Percentiles rank a stretch among this genome's conserved stretches.
Evolutionary conservation across 2,797 vertebrate species (phyloP).

Genomic region (Dipus sagitta): DNA sequence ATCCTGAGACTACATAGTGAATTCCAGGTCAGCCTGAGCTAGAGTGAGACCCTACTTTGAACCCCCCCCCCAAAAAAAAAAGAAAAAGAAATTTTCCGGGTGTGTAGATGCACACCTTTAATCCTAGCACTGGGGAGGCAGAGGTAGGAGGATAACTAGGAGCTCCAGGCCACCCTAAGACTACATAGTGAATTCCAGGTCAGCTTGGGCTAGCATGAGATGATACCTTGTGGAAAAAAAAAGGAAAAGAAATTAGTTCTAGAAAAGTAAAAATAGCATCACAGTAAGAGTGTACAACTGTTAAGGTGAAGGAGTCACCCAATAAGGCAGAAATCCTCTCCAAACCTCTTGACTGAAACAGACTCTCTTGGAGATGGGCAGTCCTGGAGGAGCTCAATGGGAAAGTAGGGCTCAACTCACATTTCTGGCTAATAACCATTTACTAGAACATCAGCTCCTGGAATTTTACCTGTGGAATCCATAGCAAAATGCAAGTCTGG

Average conservation of each 20-base stretch:
- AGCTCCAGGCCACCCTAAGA: no score
- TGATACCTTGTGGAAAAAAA: no score
- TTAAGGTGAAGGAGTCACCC: not conserved
- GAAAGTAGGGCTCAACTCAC: not conserved
- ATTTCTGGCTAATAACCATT: not conserved
- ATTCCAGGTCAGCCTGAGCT: no score
- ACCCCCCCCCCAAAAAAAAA: no score
- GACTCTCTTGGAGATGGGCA: not conserved
- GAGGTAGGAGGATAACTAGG: no score
- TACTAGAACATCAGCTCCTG: not conserved
- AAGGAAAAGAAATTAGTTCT: not conserved
- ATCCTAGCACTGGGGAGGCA: no score
- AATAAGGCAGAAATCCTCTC: not conserved
- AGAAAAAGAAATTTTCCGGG: no score
- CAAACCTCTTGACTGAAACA: not conserved
- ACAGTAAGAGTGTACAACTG: not conserved
- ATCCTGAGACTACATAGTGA: no score
- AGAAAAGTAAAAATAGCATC: constrained; percentile 10
- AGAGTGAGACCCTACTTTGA: no score
- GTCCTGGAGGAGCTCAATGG: not conserved
- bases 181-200: no score
- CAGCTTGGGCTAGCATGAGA: no score
- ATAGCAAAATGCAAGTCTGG: not conserved
- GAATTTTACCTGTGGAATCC: not conserved
- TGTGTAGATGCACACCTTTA: no score